These are phyloP conservation scores for Drosophila pachea DNA, from an alignment of 1,140 invertebrate species.

Conservation along the genomic window DNA sequence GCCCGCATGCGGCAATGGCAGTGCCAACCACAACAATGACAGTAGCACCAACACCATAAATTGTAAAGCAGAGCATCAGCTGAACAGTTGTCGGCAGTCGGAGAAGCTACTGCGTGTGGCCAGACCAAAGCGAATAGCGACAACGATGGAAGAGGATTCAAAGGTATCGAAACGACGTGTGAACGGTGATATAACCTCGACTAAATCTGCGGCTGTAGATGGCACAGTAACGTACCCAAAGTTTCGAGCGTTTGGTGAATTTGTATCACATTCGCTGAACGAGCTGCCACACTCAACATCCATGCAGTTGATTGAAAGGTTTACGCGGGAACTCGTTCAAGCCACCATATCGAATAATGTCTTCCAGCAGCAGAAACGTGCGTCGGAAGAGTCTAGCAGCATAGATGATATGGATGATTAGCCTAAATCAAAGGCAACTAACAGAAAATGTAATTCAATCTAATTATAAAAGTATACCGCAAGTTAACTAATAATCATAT, in stretches of 20 bases:
- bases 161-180: slow-evolving; percentile 16
- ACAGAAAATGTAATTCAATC: slow-evolving; percentile 19
- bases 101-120: slow-evolving; percentile 33
- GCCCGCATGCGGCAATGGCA: slow-evolving; percentile 25
- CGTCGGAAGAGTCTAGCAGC: slow-evolving; percentile 16
- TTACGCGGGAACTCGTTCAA: slow-evolving; percentile 71
- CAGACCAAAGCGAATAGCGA: slow-evolving; percentile 26
- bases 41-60: slow-evolving; percentile 37
- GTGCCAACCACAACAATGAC: slow-evolving; percentile 6
- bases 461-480: slow-evolving; percentile 13
- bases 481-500: neutral
- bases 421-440: neutral
- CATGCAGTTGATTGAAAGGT: slow-evolving; percentile 69
- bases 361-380: neutral
- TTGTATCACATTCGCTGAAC: slow-evolving; percentile 65
- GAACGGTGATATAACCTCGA: neutral
- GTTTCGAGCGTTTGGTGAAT: slow-evolving; percentile 75
- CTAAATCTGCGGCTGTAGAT: slow-evolving; percentile 9
- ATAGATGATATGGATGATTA: slow-evolving; percentile 40
- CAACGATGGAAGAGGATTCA: slow-evolving; percentile 13
- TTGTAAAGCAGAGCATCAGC: slow-evolving; percentile 19
- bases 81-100: slow-evolving; percentile 30
- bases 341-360: slow-evolving; percentile 37
- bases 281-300: slow-evolving; percentile 64
- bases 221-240: slow-evolving; percentile 49